Evolutionary conservation across 2,113 vertebrate genomes (phyloP).

Genomic region (Sinocyclocheilus anshuiensis): DNA sequence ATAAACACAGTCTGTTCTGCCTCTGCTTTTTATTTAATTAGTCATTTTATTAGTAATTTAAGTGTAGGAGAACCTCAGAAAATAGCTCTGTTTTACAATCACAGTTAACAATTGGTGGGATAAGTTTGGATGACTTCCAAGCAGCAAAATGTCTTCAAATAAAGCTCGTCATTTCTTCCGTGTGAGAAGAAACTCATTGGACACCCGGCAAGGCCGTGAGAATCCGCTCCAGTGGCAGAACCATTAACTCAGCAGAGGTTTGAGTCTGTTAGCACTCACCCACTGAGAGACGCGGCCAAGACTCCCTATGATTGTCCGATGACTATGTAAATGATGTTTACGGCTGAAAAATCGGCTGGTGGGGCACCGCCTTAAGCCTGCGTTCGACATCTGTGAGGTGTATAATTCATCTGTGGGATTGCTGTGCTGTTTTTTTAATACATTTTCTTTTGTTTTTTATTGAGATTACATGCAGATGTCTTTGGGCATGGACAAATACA

Average conservation of each 20-base stretch:
- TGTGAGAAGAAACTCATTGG: not conserved
- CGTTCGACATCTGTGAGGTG: not conserved
- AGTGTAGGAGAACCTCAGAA: conserved; percentile 4
- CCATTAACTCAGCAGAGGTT: conserved; percentile 7
- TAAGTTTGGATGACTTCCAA: conserved; percentile 15
- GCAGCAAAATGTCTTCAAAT: not conserved
- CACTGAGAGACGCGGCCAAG: not conserved
- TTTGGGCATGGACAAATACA: conserved; percentile 10
- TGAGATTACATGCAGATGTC: conserved; percentile 35
- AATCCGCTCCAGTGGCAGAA: not conserved
- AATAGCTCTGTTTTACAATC: not conserved
- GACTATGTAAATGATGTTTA: not conserved
- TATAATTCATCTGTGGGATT: conserved; percentile 38
- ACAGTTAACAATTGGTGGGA: not conserved
- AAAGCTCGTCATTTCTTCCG: not conserved
- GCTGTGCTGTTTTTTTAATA: not conserved
- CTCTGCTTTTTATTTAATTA: not conserved
- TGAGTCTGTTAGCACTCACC: not conserved
- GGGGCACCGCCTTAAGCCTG: not conserved
- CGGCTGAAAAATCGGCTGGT: not conserved
- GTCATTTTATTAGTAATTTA: not conserved
- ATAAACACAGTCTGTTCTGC: conserved; percentile 19
- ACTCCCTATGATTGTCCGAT: not conserved
- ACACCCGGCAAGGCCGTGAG: not conserved
- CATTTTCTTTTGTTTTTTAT: conserved; percentile 26